These are phyloP conservation scores for Onychorhynchus coronatus DNA, from an alignment of 2,113 vertebrate genomes.

Conservation along the genomic window DNA sequence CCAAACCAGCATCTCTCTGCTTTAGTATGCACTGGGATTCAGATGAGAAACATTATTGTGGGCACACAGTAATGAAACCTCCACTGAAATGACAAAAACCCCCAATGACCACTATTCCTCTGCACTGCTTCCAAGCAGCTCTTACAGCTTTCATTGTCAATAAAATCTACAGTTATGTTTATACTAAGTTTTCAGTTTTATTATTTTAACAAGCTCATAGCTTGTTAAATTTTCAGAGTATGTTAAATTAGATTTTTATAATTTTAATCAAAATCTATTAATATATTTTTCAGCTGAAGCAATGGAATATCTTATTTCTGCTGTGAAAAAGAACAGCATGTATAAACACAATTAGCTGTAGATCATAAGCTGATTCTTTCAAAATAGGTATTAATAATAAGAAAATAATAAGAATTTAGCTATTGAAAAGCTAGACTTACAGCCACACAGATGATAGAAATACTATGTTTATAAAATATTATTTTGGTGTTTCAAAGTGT, in stretches of 20 bases:
- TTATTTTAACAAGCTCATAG: neutral
- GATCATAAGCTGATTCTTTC: neutral
- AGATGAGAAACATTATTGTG: neutral
- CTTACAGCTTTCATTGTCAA: neutral
- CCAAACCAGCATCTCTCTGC: neutral
- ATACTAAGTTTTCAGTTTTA: neutral
- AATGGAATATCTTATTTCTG: neutral
- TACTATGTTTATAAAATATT: neutral
- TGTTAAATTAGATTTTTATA: neutral
- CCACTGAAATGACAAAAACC: neutral
- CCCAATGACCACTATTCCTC: neutral
- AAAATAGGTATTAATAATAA: neutral
- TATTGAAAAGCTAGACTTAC: neutral
- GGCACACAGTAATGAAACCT: neutral
- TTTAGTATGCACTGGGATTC: neutral
- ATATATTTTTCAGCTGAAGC: neutral
- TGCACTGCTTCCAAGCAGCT: neutral
- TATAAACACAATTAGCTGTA: neutral
- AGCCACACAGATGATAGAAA: neutral
- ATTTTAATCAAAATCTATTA: neutral
- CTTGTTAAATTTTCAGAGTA: neutral
- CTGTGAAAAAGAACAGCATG: neutral
- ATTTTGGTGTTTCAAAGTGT: neutral
- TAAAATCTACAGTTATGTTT: neutral
- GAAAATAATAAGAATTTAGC: neutral